Conservation (phyloP, 2,113 vertebrate genomes). For the Lepidothrix coronata region DNA sequence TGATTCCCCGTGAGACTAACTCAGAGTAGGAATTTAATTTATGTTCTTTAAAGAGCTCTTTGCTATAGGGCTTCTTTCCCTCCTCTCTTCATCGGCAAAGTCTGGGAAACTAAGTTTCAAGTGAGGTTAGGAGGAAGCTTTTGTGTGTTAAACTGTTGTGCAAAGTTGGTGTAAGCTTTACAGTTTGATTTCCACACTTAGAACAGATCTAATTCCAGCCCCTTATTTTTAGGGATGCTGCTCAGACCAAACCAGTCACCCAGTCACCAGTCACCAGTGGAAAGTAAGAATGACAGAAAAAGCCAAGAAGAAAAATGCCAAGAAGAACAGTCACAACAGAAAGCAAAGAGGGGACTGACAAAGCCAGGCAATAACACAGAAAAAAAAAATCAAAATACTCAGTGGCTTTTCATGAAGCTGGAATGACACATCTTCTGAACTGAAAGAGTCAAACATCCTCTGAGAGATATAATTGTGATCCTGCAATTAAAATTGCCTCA, state of each 20-base stretch:
- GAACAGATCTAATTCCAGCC: not conserved
- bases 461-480: not conserved
- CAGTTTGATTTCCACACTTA: not conserved
- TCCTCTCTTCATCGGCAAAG: not conserved
- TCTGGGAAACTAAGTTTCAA: not conserved
- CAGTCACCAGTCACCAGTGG: too few species aligned
- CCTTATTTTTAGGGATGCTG: not conserved
- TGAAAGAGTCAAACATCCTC: not conserved
- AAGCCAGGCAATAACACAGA: not conserved
- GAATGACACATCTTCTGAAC: not conserved
- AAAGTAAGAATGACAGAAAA: not conserved
- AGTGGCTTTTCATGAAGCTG: not conserved
- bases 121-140: not conserved
- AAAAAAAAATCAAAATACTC: too few species aligned
- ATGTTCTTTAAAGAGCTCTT: constrained; percentile 3
- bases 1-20: not conserved
- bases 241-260: not conserved
- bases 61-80: not conserved
- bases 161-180: not conserved
- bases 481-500: not conserved
- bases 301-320: not conserved
- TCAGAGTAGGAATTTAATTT: constrained; percentile 10
- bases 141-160: not conserved
- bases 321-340: not conserved
- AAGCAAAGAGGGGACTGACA: not conserved